Base-by-base conservation (phyloP, 2,797 vertebrate genomes). In the Hybognathus amarus region DNA sequence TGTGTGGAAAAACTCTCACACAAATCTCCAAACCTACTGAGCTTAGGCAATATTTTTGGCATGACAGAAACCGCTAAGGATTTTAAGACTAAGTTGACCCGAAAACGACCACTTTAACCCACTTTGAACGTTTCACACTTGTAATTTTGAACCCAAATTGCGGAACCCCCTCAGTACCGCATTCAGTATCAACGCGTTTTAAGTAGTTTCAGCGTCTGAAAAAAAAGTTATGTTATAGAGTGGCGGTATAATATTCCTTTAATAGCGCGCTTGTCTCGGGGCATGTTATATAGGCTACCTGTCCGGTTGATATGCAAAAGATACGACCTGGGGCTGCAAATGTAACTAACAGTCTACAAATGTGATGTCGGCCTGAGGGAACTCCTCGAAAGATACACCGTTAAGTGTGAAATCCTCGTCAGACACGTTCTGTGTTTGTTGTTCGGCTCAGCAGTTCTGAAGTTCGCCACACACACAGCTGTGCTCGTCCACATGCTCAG, bases 381-480 rank as follows among this genome's bases (percentile, higher is more conserved):
- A 11, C 18, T 6, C 24, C 1, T 47, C 40, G 3, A 27, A 36
- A 74, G 2, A 3, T 30, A 18, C 15, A 22, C 6, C 2, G 24
- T 30, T 10, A 47, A 77, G 75, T 77, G 0, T 42, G 13, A 27
- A 33, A 13, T 15, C 9, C 11, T 20, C 0, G 1, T 27, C 54
- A 10, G 77, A 36, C 20, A 20, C n/a, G 6, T 40, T 36, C 15
- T 2, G 9, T 52, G 40, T 45, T 27, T 66, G 9, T 77, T 5
- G 1, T 42, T 40, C 8, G 13, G 8, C 47, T 67, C 38, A 3
- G 71, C 79, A 61, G 47, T 42, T 69, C 50, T 24, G 59, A 64
- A 74, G 59, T 52, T 66, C 27, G 33, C 59, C 54, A 42, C 68
- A 24, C 70, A 52, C 70, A 54, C 80, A 82, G 70, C 71, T 82